Conservation (phyloP, 2,797 vertebrate genomes). For the Tragopan temminckii region DNA sequence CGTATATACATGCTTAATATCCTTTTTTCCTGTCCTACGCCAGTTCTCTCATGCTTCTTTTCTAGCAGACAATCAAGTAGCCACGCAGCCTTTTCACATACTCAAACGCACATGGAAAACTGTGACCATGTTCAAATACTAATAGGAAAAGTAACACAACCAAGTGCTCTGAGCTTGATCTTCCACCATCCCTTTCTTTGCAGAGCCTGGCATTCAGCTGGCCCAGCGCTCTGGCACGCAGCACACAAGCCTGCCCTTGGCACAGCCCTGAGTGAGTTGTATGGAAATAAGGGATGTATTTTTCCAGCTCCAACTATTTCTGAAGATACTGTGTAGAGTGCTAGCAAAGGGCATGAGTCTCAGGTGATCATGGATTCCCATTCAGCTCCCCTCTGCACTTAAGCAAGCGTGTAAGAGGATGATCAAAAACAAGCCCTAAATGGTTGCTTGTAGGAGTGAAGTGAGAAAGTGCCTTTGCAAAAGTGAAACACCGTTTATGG, state of each 20-base stretch:
- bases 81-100: neutral
- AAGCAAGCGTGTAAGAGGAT: neutral
- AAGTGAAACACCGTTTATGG: neutral
- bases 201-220: neutral
- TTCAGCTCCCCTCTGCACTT: neutral
- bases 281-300: accelerated
- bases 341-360: neutral
- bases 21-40: neutral
- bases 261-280: neutral
- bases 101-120: neutral
- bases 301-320: neutral
- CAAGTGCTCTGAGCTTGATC: neutral
- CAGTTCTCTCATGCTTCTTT: neutral
- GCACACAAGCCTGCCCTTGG: neutral
- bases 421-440: neutral
- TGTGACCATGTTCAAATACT: too few species aligned
- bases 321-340: too few species aligned
- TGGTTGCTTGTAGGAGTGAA: neutral
- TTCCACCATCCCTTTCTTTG: neutral
- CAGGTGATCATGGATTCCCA: neutral
- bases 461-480: neutral
- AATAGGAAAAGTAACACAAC: neutral
- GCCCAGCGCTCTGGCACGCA: neutral
- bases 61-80: neutral
- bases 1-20: neutral